Conservation (phyloP, 2,888 invertebrate species). For the Phoronis australis region DNA sequence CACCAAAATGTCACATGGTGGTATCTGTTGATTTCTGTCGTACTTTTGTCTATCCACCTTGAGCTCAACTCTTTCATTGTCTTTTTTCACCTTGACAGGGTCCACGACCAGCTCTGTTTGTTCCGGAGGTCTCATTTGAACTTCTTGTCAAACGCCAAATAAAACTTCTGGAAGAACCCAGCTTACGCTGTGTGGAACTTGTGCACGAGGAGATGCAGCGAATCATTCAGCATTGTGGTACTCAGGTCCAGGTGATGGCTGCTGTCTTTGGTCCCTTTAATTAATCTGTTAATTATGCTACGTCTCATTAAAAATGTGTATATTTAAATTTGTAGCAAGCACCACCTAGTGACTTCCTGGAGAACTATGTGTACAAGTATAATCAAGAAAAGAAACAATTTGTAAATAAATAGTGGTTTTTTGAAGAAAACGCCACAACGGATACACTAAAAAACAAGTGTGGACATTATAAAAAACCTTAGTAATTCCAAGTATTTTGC, state of each 20-base stretch:
- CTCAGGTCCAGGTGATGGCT: constrained; percentile 61
- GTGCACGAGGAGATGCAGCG: constrained; percentile 92
- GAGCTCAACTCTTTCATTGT: no score
- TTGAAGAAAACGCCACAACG: no score
- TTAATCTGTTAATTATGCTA: no score
- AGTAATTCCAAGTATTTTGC: no score
- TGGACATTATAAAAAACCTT: no score
- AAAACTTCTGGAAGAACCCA: constrained; percentile 90
- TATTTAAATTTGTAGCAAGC: no score
- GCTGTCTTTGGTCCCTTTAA: background rate
- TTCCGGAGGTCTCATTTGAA: constrained; percentile 86
- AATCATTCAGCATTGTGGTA: constrained; percentile 97
- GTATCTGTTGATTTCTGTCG: background rate
- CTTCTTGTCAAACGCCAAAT: constrained; percentile 96
- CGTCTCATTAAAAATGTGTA: no score
- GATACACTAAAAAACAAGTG: no score
- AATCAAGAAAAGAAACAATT: no score
- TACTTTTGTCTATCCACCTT: background rate
- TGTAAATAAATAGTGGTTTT: no score
- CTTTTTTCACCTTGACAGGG: constrained; percentile 55
- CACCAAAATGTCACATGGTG: background rate
- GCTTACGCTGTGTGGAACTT: constrained; percentile 91
- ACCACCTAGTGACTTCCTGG: no score
- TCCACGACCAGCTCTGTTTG: constrained; percentile 58
- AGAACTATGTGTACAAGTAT: no score